phyloP scores from a whole-genome alignment of 2,113 vertebrate species.

The Cygnus buccinator region DNA sequence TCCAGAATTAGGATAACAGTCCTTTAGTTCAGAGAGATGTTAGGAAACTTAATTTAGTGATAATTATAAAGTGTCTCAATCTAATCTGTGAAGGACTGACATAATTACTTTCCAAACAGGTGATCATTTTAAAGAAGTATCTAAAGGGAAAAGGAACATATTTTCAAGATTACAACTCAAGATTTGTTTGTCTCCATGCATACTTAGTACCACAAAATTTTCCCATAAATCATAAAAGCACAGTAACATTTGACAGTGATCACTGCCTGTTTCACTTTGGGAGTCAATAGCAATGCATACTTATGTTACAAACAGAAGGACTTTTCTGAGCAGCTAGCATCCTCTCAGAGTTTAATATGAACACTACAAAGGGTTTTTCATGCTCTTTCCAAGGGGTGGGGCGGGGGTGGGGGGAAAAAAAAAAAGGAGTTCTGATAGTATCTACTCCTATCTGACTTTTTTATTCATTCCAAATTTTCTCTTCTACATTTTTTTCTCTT shows the following conservation, averaged over 20 bases:
- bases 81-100: neutral
- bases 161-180: neutral
- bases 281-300: neutral
- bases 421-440: constrained; percentile 9
- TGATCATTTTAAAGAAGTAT: neutral
- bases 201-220: neutral
- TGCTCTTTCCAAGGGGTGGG: neutral
- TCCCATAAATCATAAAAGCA: neutral
- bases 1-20: neutral
- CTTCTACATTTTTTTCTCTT: neutral
- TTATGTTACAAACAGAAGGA: neutral
- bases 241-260: neutral
- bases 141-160: neutral
- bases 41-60: neutral
- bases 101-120: neutral
- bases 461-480: constrained; percentile 32
- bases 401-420: too few relatives aligned
- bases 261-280: neutral
- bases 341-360: constrained; percentile 7
- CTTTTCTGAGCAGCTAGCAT: neutral
- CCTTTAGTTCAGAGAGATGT: too few relatives aligned
- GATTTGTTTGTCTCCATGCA: neutral
- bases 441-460: neutral
- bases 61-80: neutral
- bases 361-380: neutral